Percentiles rank a stretch among this genome's conserved stretches.
phyloP scores from a whole-genome alignment of 2,888 invertebrate species.

The Agrotis segetum region DNA sequence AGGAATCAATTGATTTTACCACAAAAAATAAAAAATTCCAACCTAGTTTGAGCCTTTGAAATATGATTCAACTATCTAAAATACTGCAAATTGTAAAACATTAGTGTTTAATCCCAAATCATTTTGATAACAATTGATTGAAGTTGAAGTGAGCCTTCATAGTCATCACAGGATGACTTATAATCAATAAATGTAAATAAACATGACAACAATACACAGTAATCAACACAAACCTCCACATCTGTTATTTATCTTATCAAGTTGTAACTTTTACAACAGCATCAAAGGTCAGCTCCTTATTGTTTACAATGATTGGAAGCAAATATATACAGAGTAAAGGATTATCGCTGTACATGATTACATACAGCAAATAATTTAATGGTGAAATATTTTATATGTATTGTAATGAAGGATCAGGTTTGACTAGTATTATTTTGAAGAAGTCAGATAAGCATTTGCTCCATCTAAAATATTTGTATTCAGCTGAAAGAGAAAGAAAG shows the following conservation, averaged over 20 bases:
- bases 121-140: neutral
- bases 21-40: no score
- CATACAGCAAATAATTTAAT: neutral
- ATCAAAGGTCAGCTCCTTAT: conserved; percentile 33
- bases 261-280: conserved; percentile 7
- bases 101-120: neutral
- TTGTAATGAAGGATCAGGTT: neutral
- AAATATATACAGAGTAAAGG: conserved; percentile 6
- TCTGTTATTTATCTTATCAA: conserved; percentile 15
- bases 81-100: neutral
- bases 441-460: no score
- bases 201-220: conserved; percentile 11
- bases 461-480: no score
- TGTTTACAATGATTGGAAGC: conserved; percentile 16
- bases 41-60: no score
- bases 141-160: neutral
- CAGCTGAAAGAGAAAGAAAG: no score
- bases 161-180: neutral
- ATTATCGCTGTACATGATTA: neutral
- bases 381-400: neutral
- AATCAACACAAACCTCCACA: neutral
- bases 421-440: no score
- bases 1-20: no score
- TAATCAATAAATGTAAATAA: conserved; percentile 6
- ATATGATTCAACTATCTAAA: no score